phyloP scores from a whole-genome alignment of 2,113 vertebrate species.

The Cephalopterus ornatus region DNA sequence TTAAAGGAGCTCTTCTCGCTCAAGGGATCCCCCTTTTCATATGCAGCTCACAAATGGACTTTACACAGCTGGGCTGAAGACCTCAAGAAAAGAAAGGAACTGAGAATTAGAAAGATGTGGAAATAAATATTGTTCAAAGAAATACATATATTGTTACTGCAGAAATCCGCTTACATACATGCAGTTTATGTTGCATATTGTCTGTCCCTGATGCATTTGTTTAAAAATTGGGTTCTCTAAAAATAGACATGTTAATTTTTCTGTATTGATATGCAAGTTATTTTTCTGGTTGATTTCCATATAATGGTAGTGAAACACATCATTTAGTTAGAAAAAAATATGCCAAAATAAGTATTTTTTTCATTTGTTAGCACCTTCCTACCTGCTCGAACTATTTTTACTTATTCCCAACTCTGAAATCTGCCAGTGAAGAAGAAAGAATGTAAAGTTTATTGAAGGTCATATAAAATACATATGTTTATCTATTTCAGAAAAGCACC shows the following conservation, averaged over 20 bases:
- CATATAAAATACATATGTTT: background rate
- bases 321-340: background rate
- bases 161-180: background rate
- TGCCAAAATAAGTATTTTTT: background rate
- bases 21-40: background rate
- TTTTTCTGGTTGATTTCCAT: background rate
- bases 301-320: background rate
- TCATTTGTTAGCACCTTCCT: background rate
- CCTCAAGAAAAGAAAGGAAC: background rate
- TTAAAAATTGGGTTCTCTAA: background rate
- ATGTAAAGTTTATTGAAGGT: background rate
- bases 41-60: slow-evolving; percentile 1
- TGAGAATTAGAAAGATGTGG: background rate
- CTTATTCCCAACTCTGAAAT: background rate
- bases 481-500: background rate
- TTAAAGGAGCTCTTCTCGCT: background rate
- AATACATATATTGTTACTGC: background rate
- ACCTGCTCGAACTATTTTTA: background rate
- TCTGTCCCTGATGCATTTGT: background rate
- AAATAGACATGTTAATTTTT: background rate
- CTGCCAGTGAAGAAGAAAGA: background rate
- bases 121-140: background rate
- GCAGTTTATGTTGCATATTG: background rate
- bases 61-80: background rate
- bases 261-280: background rate